Conservation (phyloP, 2,797 vertebrate genomes). For the Manis crassicaudata region DNA sequence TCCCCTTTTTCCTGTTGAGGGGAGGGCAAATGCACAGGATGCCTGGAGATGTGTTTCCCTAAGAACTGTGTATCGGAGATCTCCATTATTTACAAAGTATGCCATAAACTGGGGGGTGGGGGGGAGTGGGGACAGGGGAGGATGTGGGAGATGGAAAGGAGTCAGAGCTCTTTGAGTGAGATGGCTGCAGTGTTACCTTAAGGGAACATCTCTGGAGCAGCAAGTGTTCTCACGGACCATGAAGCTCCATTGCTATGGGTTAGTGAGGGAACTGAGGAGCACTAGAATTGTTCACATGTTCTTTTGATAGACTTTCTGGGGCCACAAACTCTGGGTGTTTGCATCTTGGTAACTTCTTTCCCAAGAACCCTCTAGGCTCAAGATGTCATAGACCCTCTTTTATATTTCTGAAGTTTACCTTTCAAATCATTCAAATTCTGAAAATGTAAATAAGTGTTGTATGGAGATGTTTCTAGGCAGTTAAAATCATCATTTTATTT, state of each 20-base stretch:
- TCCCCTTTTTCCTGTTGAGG: neutral
- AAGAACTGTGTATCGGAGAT: neutral
- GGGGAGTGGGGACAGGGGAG: no score
- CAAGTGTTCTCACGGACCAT: neutral
- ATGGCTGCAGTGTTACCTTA: neutral
- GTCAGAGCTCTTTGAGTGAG: neutral
- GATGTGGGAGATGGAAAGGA: no score
- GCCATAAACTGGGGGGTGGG: neutral
- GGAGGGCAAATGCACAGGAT: neutral
- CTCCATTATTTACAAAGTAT: no score
- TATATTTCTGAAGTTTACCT: neutral
- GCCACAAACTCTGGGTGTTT: neutral
- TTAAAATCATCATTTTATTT: slow-evolving; percentile 11
- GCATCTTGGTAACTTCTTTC: neutral
- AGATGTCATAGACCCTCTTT: neutral
- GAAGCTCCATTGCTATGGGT: neutral
- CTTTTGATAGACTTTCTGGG: neutral
- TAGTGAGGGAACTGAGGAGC: neutral
- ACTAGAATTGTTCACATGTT: neutral
- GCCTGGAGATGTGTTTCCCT: neutral
- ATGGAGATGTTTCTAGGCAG: neutral
- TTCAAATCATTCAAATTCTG: neutral
- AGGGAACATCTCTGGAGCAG: neutral
- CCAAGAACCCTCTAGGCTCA: neutral
- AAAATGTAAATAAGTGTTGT: neutral